phyloP scores from a whole-genome alignment of 2,888 invertebrate genomes.

The Amiota communis region DNA sequence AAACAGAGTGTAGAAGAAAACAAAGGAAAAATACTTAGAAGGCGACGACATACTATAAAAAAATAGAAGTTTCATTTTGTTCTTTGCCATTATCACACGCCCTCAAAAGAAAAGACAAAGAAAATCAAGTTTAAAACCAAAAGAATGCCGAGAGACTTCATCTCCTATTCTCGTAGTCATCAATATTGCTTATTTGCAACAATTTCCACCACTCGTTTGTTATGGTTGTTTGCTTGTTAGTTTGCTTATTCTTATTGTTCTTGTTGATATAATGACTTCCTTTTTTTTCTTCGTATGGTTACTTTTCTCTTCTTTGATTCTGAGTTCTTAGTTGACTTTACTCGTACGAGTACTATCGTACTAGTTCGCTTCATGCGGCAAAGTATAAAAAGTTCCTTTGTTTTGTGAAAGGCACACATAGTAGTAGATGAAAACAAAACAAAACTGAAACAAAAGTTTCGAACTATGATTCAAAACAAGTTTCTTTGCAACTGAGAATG shows the following conservation, averaged over 20 bases:
- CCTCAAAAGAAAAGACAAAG: background rate
- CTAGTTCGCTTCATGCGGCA: constrained; percentile 47
- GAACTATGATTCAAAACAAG: background rate
- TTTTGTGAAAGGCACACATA: background rate
- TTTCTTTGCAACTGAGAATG: background rate
- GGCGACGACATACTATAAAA: no score
- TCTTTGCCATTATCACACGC: background rate
- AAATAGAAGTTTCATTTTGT: background rate
- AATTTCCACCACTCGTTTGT: constrained; percentile 29
- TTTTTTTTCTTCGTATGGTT: background rate
- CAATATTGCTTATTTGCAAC: constrained; percentile 65
- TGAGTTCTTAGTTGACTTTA: constrained; percentile 9
- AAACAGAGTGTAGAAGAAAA: background rate
- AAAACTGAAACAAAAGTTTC: background rate
- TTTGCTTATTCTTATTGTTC: constrained; percentile 26
- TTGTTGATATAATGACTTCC: constrained; percentile 34
- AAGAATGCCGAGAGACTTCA: background rate
- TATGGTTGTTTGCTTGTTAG: constrained; percentile 23
- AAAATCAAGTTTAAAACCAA: no score
- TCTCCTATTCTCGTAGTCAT: constrained; percentile 47
- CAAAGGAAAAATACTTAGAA: background rate
- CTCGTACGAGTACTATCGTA: no score
- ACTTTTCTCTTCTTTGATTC: background rate
- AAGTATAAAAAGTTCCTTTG: background rate
- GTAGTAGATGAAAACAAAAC: background rate